phyloP scores from a whole-genome alignment of 2,888 invertebrate species.

The Orchestes rusci region DNA sequence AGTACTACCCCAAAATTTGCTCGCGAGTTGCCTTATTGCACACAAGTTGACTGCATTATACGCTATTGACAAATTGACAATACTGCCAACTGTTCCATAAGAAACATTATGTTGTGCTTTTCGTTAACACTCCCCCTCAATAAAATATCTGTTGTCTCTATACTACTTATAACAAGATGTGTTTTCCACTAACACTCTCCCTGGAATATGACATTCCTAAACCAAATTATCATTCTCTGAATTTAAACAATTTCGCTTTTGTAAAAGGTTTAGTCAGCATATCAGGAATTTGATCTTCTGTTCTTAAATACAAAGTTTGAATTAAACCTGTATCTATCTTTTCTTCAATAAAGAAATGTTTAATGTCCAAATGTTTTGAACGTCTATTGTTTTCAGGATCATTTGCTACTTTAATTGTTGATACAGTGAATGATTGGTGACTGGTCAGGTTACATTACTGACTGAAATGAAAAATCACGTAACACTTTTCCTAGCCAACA shows the following conservation, averaged over 20 bases:
- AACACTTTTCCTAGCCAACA: conserved; percentile 29
- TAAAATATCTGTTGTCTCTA: not conserved
- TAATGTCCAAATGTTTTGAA: conserved; percentile 21
- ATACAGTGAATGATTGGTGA: too few relatives aligned
- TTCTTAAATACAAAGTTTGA: conserved; percentile 11
- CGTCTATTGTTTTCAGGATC: conserved; percentile 19
- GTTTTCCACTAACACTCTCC: not conserved
- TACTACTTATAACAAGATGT: not conserved
- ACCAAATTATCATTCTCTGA: conserved; percentile 5
- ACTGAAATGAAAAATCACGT: conserved; percentile 8
- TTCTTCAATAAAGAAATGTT: conserved; percentile 16
- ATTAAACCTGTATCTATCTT: conserved; percentile 14
- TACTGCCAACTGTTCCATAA: too few relatives aligned
- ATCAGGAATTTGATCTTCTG: conserved; percentile 22
- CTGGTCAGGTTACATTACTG: not conserved
- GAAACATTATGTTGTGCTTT: too few relatives aligned
- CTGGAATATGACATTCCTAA: not conserved
- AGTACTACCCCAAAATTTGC: too few relatives aligned
- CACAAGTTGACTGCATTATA: too few relatives aligned
- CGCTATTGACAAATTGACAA: too few relatives aligned
- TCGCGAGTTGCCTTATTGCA: too few relatives aligned
- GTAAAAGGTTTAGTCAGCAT: conserved; percentile 17
- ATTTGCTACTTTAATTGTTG: conserved; percentile 1
- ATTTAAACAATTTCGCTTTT: conserved; percentile 11
- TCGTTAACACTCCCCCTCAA: too few relatives aligned